Evolutionary conservation across 2,888 invertebrate genomes (phyloP).

Genomic region (Phyllotreta cruciferae): DNA sequence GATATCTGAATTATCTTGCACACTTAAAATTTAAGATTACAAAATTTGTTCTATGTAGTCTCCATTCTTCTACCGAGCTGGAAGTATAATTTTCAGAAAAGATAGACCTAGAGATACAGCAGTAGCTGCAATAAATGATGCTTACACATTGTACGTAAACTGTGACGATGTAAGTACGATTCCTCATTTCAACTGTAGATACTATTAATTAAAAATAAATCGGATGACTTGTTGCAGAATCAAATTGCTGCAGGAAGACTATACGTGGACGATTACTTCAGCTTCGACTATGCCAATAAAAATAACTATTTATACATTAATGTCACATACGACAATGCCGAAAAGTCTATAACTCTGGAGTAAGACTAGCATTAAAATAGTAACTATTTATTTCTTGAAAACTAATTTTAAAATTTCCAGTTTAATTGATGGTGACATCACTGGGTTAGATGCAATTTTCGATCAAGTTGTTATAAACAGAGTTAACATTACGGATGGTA

Average conservation of each 20-base stretch:
- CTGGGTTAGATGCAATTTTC: neutral
- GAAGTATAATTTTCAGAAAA: constrained; percentile 49
- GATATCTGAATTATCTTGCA: constrained; percentile 2
- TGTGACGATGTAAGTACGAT: constrained; percentile 40
- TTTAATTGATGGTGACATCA: constrained; percentile 21
- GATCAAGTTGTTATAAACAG: neutral
- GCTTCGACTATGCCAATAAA: constrained; percentile 60
- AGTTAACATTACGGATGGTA: constrained; percentile 1
- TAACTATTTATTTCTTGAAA: no score
- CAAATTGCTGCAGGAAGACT: constrained; percentile 75
- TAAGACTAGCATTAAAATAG: neutral
- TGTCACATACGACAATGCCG: constrained; percentile 19
- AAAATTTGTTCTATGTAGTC: constrained; percentile 42
- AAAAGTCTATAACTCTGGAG: neutral
- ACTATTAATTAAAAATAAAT: neutral
- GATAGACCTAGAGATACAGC: constrained; percentile 42
- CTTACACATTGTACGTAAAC: constrained; percentile 46
- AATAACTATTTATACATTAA: constrained; percentile 37
- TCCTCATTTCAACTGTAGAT: neutral
- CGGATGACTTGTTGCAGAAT: constrained; percentile 52
- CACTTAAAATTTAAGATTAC: neutral
- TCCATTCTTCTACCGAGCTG: constrained; percentile 51
- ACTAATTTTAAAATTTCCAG: constrained; percentile 20
- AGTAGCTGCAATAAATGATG: constrained; percentile 43
- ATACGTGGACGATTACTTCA: constrained; percentile 89